Base-by-base conservation (phyloP, 2,113 vertebrate genomes). In the Meriones unguiculatus region DNA sequence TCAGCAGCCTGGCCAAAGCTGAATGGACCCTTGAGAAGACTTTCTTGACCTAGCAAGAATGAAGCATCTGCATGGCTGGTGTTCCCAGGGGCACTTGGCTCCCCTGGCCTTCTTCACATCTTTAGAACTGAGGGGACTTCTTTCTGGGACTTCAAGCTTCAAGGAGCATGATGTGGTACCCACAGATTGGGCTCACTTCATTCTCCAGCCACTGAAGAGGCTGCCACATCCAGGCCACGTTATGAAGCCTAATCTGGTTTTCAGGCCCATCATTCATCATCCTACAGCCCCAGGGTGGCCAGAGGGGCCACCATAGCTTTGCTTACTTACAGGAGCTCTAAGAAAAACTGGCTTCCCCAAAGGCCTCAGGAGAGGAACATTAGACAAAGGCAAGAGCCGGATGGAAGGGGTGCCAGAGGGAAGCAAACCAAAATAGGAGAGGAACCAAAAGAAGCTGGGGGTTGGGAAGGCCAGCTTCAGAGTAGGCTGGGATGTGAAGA, bases 311-410 rank as follows among this genome's bases (percentile, higher is more conserved):
- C 13, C 13, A 73, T 62, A n/a, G 80, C 41, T 57, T 32, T 59
- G 70, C 20, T 12, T 69, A 32, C 20, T 12, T 69, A 32, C 72
- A 82, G 72, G 20, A 41, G 65, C 46, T 82, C 76, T 4, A 35
- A 72, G 69, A 77, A 80, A 93, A 57, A 13, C 77, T 35, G 77
- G 62, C 91, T 84, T 85, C 76, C 67, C 54, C 59, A 38, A 22
- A 80, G 82, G 90, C 85, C 88, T 92, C 75, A 18, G 64, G 91
- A 72, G 67, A 96, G 85, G 90, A 97, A 86, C 77, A 59, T 90
- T 57, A 52, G 72, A 96, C 93, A 86, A 90, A 96, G 91, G 75
- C 38, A 75, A 93, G 94, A 73, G 77, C 57, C 12, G 2, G 82
- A 76, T 41, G 69, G 93, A 95, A 94, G 82, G 72, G 75, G 75